These are phyloP conservation scores for Vimba vimba DNA, from an alignment of 2,113 vertebrate species.

Conservation along the genomic window DNA sequence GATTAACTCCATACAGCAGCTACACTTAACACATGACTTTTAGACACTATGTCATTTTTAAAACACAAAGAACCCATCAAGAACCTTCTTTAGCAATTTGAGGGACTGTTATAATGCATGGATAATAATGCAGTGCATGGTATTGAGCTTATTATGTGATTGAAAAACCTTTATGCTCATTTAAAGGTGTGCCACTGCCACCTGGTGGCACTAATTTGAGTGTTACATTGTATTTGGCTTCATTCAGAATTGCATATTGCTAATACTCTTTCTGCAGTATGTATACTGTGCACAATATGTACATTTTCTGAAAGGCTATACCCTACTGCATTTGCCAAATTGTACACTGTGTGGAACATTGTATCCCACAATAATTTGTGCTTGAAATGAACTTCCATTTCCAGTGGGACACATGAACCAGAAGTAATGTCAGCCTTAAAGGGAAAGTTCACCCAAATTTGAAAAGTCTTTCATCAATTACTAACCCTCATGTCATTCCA, in stretches of 20 bases:
- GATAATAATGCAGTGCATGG: background rate
- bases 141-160: background rate
- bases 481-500: too few relatives aligned
- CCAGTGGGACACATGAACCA: background rate
- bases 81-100: background rate
- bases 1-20: background rate
- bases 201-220: slow-evolving; percentile 11
- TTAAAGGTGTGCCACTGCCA: slow-evolving; percentile 37
- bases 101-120: background rate
- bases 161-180: background rate
- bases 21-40: background rate
- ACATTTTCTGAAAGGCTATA: background rate
- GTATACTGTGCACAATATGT: background rate
- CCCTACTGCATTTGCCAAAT: too few relatives aligned
- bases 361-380: background rate
- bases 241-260: background rate
- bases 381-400: background rate
- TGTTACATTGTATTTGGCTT: background rate
- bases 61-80: background rate
- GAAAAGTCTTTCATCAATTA: too few relatives aligned
- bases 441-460: too few relatives aligned
- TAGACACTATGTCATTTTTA: background rate
- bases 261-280: background rate
- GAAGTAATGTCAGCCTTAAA: background rate
- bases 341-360: slow-evolving; percentile 43